Evolutionary conservation across 2,113 vertebrate species (phyloP).

Genomic region (Mesoclemmys tuberculata): DNA sequence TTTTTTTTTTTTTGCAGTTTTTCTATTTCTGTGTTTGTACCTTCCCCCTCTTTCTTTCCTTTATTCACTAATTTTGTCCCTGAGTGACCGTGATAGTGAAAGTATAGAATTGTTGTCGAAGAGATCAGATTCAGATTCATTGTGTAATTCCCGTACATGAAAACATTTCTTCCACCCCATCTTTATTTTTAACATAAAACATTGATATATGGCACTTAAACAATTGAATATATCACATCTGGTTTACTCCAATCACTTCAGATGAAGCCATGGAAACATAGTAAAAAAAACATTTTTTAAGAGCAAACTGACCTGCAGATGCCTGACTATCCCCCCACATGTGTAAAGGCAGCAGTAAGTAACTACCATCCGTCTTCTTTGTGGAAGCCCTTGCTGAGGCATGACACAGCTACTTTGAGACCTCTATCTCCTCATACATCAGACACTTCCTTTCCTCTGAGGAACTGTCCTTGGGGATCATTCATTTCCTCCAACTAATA

Average conservation of each 20-base stretch:
- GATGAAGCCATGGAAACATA: constrained; percentile 4
- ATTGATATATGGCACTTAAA: constrained; percentile 5
- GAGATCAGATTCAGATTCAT: constrained; percentile 49
- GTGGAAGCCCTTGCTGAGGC: constrained; percentile 53
- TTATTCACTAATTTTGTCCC: constrained; percentile 57
- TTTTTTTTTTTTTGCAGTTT: constrained; percentile 31
- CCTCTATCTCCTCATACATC: constrained; percentile 65
- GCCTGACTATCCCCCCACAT: constrained; percentile 40
- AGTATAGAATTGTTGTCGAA: constrained; percentile 55
- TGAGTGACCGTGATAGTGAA: constrained; percentile 68
- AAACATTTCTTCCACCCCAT: constrained; percentile 30
- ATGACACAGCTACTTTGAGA: constrained; percentile 57
- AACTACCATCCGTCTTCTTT: constrained; percentile 54
- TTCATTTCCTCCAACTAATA: constrained; percentile 65
- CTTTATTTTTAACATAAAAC: constrained; percentile 29
- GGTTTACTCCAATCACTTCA: constrained; percentile 9
- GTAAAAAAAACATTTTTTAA: neutral
- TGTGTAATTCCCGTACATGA: constrained; percentile 67
- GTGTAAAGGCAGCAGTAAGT: constrained; percentile 59
- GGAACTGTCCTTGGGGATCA: constrained; percentile 45
- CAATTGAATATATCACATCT: neutral
- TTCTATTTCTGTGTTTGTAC: constrained; percentile 49
- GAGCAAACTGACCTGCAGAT: constrained; percentile 6
- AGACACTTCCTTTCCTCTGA: constrained; percentile 62
- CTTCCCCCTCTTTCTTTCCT: constrained; percentile 58